Base-by-base conservation (phyloP, 1,140 invertebrate species). In the Temnothorax nylanderi region DNA sequence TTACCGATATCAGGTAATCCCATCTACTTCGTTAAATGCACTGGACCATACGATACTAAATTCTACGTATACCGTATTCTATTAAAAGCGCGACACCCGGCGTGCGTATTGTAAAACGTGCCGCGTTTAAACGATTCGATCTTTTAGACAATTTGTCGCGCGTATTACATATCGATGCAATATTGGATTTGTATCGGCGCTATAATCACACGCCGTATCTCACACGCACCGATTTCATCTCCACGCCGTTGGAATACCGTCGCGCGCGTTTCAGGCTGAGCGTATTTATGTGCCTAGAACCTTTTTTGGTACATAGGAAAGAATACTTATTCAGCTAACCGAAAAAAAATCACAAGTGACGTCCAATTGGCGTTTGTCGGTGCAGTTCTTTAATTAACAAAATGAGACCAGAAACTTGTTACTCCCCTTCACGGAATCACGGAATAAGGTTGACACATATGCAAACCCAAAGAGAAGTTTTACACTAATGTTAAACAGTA, bases 81-180 rank as follows among this genome's bases (percentile, higher is more conserved):
- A 74, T 75, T 84, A 74, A 56, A 69, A 81, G 49, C 34, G 49
- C 26, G 41, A 62, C n/a, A 16, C 67, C 16, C 16, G 13, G 18
- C n/a, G 3, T 51, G 58, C 67, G 54, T n/a, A 47, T 21, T 75
- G 69, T 16, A 37, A 84, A 60, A 84, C 54, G 54, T 74, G 80
- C 80, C 26, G 41, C 80, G 67, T 18, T 74, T 60, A 60, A 84
- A 58, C 69, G 69, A 84, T 84, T 74, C 62, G 77, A 54, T 80
- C 71, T 74, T 84, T 84, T 84, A 60, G 80, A 84, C 69, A 84
- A 49, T 84, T 84, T 75, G 69, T 75, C 80, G 56, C 51, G 34
- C 21, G 65, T 26, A 81, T 81, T 71, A 71, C 67, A 44, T 34
- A 44, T 71, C 34, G 44, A 34, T 8, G 65, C 34, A 26, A 81